phyloP scores from a whole-genome alignment of 2,797 vertebrate genomes.

The Scolopax rusticola region DNA sequence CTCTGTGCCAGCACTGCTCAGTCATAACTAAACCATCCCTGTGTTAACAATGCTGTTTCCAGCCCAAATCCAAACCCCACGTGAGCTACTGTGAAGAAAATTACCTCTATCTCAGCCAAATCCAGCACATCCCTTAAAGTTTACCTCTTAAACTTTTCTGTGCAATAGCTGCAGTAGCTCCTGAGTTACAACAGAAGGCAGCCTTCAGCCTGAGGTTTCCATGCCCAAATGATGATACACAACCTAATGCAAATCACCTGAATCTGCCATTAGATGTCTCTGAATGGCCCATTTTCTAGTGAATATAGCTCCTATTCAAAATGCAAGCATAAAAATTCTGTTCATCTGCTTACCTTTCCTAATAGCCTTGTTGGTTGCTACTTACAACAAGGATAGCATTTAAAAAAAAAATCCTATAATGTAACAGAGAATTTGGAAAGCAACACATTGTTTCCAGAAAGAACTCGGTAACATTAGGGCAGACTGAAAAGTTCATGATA shows the following conservation, averaged over 20 bases:
- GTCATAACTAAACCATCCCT: neutral
- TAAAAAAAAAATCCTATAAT: neutral
- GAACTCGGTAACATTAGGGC: neutral
- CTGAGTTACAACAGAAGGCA: neutral
- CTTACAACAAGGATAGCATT: neutral
- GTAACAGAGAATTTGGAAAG: neutral
- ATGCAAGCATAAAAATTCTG: neutral
- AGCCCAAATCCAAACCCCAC: neutral
- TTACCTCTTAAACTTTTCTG: neutral
- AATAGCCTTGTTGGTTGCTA: neutral
- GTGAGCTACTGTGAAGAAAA: neutral
- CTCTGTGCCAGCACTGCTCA: neutral
- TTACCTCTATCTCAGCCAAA: neutral
- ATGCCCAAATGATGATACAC: neutral
- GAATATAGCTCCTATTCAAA: neutral
- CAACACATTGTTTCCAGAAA: neutral
- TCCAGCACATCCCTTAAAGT: neutral
- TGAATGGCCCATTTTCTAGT: neutral
- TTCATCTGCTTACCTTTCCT: neutral
- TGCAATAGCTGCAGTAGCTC: neutral
- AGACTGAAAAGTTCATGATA: fast-evolving
- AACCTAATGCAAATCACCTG: neutral
- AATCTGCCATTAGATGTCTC: neutral
- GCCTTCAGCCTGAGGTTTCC: neutral
- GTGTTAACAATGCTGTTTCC: neutral